Conservation (phyloP, 2,113 vertebrate species). For the Rhineura floridana region DNA sequence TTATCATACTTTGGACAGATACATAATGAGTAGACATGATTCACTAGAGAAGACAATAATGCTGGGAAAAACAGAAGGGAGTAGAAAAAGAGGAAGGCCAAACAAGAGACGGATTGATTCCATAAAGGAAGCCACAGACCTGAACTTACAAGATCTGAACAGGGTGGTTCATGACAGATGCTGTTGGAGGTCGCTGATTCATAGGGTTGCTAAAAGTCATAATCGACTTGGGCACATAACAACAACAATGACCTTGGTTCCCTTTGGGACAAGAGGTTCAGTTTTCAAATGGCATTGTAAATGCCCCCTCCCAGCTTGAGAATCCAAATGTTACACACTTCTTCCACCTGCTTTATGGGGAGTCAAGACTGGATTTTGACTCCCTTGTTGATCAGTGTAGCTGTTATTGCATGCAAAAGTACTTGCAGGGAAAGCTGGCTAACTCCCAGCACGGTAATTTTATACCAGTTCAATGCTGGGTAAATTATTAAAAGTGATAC, state of each 20-base stretch:
- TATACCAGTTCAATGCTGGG: conserved; percentile 44
- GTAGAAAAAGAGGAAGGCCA: too few relatives aligned
- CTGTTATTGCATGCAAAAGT: conserved; percentile 49
- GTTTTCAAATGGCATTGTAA: not conserved
- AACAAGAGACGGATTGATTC: too few relatives aligned
- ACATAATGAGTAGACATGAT: too few relatives aligned
- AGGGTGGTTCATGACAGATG: too few relatives aligned
- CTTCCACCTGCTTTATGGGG: conserved; percentile 16
- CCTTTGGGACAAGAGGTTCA: not conserved
- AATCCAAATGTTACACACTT: conserved; percentile 15
- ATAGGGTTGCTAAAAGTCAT: too few relatives aligned
- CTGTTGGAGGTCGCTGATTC: too few relatives aligned
- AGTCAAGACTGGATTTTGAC: conserved; percentile 26
- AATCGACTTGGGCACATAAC: too few relatives aligned
- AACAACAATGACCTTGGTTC: not conserved
- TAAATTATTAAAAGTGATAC: conserved; percentile 60
- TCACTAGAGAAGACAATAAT: too few relatives aligned
- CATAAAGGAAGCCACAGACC: too few relatives aligned
- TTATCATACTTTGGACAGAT: too few relatives aligned
- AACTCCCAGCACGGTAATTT: conserved; percentile 55
- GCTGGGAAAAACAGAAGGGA: too few relatives aligned
- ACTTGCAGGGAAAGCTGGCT: conserved; percentile 49
- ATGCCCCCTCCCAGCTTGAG: conserved; percentile 21
- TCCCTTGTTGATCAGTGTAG: conserved; percentile 34
- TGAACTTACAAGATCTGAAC: too few relatives aligned